phyloP scores from a whole-genome alignment of 2,113 vertebrate genomes.

The Syngnathus scovelli region DNA sequence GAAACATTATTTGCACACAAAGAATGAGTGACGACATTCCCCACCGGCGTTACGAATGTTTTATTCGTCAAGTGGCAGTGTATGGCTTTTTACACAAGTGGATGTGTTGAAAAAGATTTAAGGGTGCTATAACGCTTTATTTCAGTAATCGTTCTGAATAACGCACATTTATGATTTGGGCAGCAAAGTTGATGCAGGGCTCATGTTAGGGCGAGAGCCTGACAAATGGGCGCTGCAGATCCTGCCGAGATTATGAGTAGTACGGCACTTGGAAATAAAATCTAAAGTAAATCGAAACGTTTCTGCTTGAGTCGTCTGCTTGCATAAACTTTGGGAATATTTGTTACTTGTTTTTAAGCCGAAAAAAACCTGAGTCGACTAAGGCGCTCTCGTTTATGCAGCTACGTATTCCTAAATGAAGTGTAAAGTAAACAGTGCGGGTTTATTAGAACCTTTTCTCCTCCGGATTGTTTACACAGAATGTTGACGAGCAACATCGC shows the following conservation, averaged over 20 bases:
- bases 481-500: not conserved
- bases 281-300: not conserved
- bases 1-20: slow-evolving; percentile 18
- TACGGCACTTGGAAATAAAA: not conserved
- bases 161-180: not conserved
- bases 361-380: not conserved
- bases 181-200: not conserved
- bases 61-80: no score
- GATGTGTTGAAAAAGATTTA: not conserved
- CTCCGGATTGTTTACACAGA: not conserved
- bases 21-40: no score
- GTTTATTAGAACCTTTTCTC: not conserved
- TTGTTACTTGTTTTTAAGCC: not conserved
- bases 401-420: not conserved
- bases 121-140: not conserved
- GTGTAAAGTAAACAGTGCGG: not conserved
- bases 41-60: no score
- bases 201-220: not conserved
- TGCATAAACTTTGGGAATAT: not conserved
- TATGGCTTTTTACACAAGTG: no score
- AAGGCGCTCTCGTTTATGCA: not conserved
- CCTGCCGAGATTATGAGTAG: not conserved
- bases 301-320: not conserved
- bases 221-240: not conserved
- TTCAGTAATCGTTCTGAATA: not conserved